These are phyloP conservation scores for Tetragnatha versicolor DNA, from an alignment of 1,140 invertebrate species.

Conservation along the genomic window DNA sequence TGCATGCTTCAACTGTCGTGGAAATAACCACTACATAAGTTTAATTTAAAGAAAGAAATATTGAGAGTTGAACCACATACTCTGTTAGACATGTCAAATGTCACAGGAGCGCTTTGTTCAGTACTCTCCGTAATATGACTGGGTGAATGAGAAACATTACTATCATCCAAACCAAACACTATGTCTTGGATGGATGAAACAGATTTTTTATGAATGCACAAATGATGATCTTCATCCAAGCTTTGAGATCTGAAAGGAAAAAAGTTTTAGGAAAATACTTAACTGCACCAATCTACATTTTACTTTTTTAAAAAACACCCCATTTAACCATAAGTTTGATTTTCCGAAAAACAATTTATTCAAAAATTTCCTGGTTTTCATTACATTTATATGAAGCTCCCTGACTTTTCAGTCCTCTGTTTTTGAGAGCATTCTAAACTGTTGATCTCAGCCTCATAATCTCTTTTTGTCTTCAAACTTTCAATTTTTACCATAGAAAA, in stretches of 20 bases:
- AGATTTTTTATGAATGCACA: slow-evolving; percentile 7
- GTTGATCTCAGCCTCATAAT: no score
- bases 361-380: no score
- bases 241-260: not conserved
- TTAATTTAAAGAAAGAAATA: no score
- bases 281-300: not conserved
- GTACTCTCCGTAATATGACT: slow-evolving; percentile 86
- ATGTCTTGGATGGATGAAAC: slow-evolving; percentile 39
- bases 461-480: no score
- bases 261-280: not conserved
- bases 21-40: not conserved
- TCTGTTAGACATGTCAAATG: slow-evolving; percentile 91
- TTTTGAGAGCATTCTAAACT: no score
- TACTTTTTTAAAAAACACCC: no score
- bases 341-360: no score
- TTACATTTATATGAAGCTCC: no score
- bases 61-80: slow-evolving; percentile 70
- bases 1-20: no score
- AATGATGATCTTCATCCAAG: not conserved
- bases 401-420: no score
- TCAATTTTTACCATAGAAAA: no score
- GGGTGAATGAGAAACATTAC: slow-evolving; percentile 72
- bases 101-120: slow-evolving; percentile 85
- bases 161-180: slow-evolving; percentile 30
- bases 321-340: no score